Percentiles rank a stretch among this genome's conserved stretches.
Evolutionary conservation across 2,888 invertebrate species (phyloP).

Genomic region (Ormia ochracea): DNA sequence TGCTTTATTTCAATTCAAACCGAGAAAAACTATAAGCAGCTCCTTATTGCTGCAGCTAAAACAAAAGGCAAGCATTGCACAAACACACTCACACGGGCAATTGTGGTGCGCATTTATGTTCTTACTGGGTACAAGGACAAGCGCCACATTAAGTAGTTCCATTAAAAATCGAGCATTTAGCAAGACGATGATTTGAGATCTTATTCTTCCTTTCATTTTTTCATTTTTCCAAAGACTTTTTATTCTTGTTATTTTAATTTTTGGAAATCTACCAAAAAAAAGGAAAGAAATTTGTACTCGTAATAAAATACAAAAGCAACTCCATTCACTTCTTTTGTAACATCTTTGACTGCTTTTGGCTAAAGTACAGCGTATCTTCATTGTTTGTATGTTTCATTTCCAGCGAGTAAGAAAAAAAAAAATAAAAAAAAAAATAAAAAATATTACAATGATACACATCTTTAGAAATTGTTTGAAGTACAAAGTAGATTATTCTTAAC

Average conservation of each 20-base stretch:
- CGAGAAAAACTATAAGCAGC: slow-evolving; percentile 27
- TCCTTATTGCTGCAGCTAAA: slow-evolving; percentile 15
- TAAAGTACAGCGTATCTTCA: slow-evolving; percentile 4
- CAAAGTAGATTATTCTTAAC: slow-evolving; percentile 45
- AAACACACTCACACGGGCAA: background rate
- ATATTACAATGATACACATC: slow-evolving; percentile 59
- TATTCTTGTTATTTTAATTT: slow-evolving; percentile 42
- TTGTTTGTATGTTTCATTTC: background rate
- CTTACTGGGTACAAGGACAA: slow-evolving; percentile 59
- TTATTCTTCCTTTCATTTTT: slow-evolving; percentile 45
- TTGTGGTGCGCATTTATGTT: background rate
- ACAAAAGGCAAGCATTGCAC: slow-evolving; percentile 35
- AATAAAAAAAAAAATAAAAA: background rate
- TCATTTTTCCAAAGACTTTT: slow-evolving; percentile 1
- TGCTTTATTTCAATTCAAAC: slow-evolving; percentile 29
- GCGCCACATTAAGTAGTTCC: slow-evolving; percentile 64
- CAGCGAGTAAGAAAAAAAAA: background rate
- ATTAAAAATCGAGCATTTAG: slow-evolving; percentile 63
- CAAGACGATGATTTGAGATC: slow-evolving; percentile 51
- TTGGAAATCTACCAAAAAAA: slow-evolving; percentile 47
- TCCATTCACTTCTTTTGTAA: slow-evolving; percentile 30
- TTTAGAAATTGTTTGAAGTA: slow-evolving; percentile 47
- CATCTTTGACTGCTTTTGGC: slow-evolving; percentile 28
- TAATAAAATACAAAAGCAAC: slow-evolving; percentile 10
- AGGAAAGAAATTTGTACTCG: too few species aligned